Conservation (phyloP, 1,140 invertebrate species). For the Eumaeus atala region DNA sequence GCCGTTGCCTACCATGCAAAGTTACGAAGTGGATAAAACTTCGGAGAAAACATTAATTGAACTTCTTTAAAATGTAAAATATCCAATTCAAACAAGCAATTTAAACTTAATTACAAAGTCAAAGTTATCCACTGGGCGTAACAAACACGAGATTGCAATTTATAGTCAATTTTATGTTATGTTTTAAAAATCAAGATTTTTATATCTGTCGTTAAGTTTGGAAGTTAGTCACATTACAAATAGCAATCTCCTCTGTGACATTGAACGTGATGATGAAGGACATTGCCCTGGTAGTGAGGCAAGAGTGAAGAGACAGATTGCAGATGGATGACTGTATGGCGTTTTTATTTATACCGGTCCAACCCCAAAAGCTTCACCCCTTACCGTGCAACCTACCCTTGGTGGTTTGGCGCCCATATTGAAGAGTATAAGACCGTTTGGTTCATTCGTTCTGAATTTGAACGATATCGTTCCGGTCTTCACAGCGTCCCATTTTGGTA, state of each 20-base stretch:
- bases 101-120: constrained; percentile 1
- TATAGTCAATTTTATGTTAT: constrained; percentile 6
- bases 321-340: constrained; percentile 39
- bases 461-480: constrained; percentile 92
- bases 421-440: constrained; percentile 94
- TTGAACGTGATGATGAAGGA: constrained; percentile 1
- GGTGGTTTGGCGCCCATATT: constrained; percentile 87
- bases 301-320: constrained; percentile 9
- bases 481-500: constrained; percentile 91
- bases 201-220: too few relatives aligned
- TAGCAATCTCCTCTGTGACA: constrained; percentile 20
- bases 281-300: neutral
- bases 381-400: constrained; percentile 79
- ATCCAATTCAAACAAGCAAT: constrained; percentile 8
- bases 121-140: constrained; percentile 27
- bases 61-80: neutral
- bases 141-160: constrained; percentile 30
- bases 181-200: too few relatives aligned
- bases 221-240: neutral
- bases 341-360: constrained; percentile 38
- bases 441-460: constrained; percentile 95
- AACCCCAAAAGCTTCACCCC: constrained; percentile 73
- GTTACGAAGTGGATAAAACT: constrained; percentile 39
- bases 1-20: constrained; percentile 56
- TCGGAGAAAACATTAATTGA: neutral